Base-by-base conservation (phyloP, 2,113 vertebrate species). In the Theropithecus gelada region DNA sequence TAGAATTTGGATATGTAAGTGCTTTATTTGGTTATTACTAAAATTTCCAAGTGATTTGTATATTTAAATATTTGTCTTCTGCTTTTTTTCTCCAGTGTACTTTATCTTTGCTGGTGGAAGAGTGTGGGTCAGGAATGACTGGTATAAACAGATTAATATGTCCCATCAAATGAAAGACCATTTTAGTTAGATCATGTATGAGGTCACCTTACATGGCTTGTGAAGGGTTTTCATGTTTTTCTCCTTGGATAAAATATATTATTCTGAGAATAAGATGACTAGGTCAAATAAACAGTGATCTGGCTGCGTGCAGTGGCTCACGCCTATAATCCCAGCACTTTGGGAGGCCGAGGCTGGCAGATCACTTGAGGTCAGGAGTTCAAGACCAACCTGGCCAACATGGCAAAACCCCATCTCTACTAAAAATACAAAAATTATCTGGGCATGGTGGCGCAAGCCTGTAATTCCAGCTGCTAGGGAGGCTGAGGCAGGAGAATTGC, bases 201-300 rank as follows among this genome's bases (percentile, higher is more conserved):
- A 96, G 23, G n/a, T 80, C 90, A n/a, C 52, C 35, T 86, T 88
- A 89, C 40, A 68, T 66, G 35, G 6, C 88, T 90, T 68, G 12
- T 38, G 43, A 25, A 35, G 14, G 22, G 25, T 89, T 89, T 94
- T 73, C 8, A 18, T 32, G 25, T 38, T 68, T 82, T 40, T 38
- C 6, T 52, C 32, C 48, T 70, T 91, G 86, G 61, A n/a, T 70
- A 88, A 95, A 95, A 66, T 88, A 23, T 25, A 45, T 40, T 59
- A 30, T 52, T 83, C 88, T 66, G 48, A 96, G 90, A 96, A 84
- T 81, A 92, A 38, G 75, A 61, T 90, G 81, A 81, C 6, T 75
- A 72, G 35, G 25, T 91, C 43, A 93, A 70, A 50, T 78, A 61
- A 80, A 82, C 45, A 45, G 22, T 88, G 48, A 79, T 5, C 61